Percentiles rank a stretch among this genome's conserved stretches.
These are phyloP conservation scores for Nothobranchius kuhntae DNA, from an alignment of 2,113 vertebrate genomes.

Conservation along the genomic window DNA sequence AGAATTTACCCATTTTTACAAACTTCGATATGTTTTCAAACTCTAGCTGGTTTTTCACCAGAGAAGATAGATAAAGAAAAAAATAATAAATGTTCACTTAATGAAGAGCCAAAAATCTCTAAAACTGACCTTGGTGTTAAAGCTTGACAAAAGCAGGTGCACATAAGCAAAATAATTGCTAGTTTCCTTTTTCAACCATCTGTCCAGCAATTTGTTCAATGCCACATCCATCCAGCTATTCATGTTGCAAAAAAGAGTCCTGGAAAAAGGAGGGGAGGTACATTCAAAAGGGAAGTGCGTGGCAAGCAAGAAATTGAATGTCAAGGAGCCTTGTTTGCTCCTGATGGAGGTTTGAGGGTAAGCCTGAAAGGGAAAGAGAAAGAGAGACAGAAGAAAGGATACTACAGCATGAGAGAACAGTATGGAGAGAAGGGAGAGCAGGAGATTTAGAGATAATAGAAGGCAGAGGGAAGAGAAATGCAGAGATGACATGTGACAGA, in stretches of 20 bases:
- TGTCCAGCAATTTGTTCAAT: slow-evolving; percentile 33
- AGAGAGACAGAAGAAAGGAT: slow-evolving; percentile 30
- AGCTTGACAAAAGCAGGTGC: slow-evolving; percentile 6
- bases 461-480: slow-evolving; percentile 47
- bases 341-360: slow-evolving; percentile 78
- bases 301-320: slow-evolving; percentile 83
- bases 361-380: slow-evolving; percentile 59
- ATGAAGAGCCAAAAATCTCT: slow-evolving; percentile 29
- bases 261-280: slow-evolving; percentile 49
- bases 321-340: slow-evolving; percentile 81
- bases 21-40: not conserved
- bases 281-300: slow-evolving; percentile 71
- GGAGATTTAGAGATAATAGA: slow-evolving; percentile 40
- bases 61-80: not conserved
- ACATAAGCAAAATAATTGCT: slow-evolving; percentile 13
- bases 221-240: slow-evolving; percentile 60
- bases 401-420: slow-evolving; percentile 46
- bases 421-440: slow-evolving; percentile 19
- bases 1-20: too few relatives aligned
- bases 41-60: not conserved
- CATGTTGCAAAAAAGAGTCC: slow-evolving; percentile 59
- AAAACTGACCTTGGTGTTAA: slow-evolving; percentile 57
- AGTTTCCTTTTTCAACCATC: slow-evolving; percentile 32
- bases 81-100: slow-evolving; percentile 17
- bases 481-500: slow-evolving; percentile 42